Conservation (phyloP, 1,140 invertebrate genomes). For the Amyelois transitella region DNA sequence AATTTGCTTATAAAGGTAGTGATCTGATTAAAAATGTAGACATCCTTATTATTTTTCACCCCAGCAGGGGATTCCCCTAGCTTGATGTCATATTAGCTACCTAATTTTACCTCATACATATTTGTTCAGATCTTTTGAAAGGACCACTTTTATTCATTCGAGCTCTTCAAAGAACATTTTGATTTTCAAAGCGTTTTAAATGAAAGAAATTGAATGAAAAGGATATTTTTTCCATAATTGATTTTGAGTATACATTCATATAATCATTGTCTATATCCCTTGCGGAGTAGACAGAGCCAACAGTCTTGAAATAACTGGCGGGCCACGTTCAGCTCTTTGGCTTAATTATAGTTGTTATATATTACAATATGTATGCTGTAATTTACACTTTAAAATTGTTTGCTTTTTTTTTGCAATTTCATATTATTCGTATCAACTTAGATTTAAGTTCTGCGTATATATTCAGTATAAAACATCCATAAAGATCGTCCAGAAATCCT, state of each 20-base stretch:
- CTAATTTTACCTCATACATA: slow-evolving; percentile 26
- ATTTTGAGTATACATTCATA: too few relatives aligned
- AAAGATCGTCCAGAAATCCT: not conserved
- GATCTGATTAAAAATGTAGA: slow-evolving; percentile 2
- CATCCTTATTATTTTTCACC: not conserved
- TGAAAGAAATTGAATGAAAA: not conserved
- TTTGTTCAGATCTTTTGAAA: slow-evolving; percentile 18
- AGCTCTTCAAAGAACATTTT: slow-evolving; percentile 4
- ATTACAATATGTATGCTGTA: too few relatives aligned
- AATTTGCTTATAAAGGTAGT: not conserved
- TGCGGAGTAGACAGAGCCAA: too few relatives aligned
- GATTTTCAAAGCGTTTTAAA: not conserved
- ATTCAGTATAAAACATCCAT: not conserved
- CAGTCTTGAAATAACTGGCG: too few relatives aligned
- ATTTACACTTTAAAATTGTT: too few relatives aligned
- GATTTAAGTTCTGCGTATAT: too few relatives aligned
- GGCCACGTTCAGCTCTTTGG: too few relatives aligned
- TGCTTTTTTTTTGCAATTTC: too few relatives aligned
- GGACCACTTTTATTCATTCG: slow-evolving; percentile 3
- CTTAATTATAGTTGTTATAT: too few relatives aligned
- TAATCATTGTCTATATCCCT: too few relatives aligned
- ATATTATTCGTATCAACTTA: not conserved
- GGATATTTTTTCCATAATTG: too few relatives aligned
- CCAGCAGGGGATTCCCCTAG: slow-evolving; percentile 6
- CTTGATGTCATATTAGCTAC: slow-evolving; percentile 23